Conservation (phyloP, 1,140 invertebrate species). For the Trichogramma pretiosum region DNA sequence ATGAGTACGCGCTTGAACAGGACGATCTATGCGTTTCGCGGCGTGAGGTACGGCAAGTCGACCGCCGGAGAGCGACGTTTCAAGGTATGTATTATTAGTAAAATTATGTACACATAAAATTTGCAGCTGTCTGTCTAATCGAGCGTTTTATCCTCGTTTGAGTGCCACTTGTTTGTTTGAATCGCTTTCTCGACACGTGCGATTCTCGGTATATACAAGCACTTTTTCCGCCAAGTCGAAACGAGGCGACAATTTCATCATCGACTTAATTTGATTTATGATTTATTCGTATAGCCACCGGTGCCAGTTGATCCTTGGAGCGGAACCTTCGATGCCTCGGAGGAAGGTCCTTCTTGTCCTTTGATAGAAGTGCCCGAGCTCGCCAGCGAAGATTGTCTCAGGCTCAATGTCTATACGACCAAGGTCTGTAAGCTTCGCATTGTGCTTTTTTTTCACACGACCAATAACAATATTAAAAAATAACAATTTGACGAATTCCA, state of each 20-base stretch:
- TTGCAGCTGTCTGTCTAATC: not conserved
- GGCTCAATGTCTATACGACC: conserved; percentile 5
- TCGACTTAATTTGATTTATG: too few species aligned
- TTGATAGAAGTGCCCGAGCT: not conserved
- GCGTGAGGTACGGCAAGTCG: not conserved
- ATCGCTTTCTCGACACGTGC: too few species aligned
- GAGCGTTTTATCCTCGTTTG: too few species aligned
- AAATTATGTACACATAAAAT: not conserved
- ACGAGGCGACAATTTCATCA: too few species aligned
- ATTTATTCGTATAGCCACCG: conserved; percentile 5
- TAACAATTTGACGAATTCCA: not conserved
- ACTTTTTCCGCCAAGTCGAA: too few species aligned
- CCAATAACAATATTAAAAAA: not conserved
- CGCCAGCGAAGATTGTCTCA: conserved; percentile 2
- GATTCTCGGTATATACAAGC: too few species aligned
- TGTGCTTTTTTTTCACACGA: not conserved
- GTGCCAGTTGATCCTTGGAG: conserved; percentile 44
- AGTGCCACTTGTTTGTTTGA: too few species aligned
- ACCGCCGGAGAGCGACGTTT: conserved; percentile 5
- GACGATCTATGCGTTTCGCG: conserved; percentile 2
- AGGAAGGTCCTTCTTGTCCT: conserved; percentile 19
- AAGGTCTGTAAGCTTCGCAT: not conserved
- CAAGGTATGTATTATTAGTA: not conserved
- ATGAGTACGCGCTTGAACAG: not conserved
- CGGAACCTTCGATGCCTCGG: conserved; percentile 17